Evolutionary conservation across 2,888 invertebrate genomes (phyloP).

Genomic region (Petrolisthes manimaculis): DNA sequence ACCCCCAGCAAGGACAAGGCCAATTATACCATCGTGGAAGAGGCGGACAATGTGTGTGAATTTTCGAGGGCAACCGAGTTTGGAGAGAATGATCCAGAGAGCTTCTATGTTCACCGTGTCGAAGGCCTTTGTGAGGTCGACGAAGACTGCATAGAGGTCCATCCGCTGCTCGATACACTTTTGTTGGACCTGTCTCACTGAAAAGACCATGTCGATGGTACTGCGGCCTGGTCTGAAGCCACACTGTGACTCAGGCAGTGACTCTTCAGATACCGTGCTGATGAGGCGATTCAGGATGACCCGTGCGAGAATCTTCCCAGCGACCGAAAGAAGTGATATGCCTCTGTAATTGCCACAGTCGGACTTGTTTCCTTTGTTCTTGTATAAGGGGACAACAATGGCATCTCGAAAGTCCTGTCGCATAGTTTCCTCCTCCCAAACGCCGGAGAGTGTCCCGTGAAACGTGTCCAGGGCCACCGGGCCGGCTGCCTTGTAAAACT

Average conservation of each 20-base stretch:
- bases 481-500: not conserved
- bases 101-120: not conserved
- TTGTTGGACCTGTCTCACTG: constrained; percentile 24
- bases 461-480: not conserved
- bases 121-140: not conserved
- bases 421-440: constrained; percentile 27
- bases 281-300: constrained; percentile 18
- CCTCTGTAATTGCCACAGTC: constrained; percentile 29
- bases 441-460: not conserved
- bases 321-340: constrained; percentile 19
- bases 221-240: constrained; percentile 16
- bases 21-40: not conserved
- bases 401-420: constrained; percentile 27
- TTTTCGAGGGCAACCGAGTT: not conserved
- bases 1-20: not conserved
- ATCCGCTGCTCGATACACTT: constrained; percentile 18
- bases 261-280: not conserved
- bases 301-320: constrained; percentile 27
- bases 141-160: not conserved
- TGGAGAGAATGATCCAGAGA: not conserved
- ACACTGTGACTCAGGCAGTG: constrained; percentile 4
- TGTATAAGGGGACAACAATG: not conserved
- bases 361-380: constrained; percentile 10
- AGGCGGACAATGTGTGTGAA: not conserved
- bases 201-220: constrained; percentile 24